A percentile compares a stretch with the other conserved stretches of the same genome.
Evolutionary conservation across 2,888 invertebrate genomes (phyloP).

Genomic region (Eupeodes latifasciatus): DNA sequence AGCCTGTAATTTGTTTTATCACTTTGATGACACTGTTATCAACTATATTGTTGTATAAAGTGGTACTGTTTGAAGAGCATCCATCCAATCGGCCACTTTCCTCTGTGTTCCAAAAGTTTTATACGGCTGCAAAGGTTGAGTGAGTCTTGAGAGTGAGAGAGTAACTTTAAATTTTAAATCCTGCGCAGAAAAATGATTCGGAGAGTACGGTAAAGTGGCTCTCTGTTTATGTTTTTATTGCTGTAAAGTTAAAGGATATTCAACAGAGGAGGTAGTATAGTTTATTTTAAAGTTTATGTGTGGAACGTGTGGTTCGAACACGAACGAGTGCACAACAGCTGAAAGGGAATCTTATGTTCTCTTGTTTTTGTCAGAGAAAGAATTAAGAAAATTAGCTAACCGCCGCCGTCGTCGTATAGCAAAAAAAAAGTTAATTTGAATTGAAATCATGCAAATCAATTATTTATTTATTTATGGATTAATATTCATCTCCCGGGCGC

Average conservation of each 20-base stretch:
- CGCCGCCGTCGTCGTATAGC: constrained; percentile 30
- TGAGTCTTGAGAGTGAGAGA: constrained; percentile 17
- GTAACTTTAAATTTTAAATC: constrained; percentile 10
- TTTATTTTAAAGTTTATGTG: not conserved
- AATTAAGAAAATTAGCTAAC: not conserved
- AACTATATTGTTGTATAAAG: constrained; percentile 69
- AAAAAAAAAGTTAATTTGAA: not conserved
- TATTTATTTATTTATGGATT: not conserved
- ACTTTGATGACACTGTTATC: constrained; percentile 75
- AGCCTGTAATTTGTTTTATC: constrained; percentile 73
- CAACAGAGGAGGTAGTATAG: constrained; percentile 41
- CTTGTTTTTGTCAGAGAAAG: constrained; percentile 28
- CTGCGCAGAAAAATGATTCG: constrained; percentile 53
- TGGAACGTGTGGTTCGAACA: constrained; percentile 24
- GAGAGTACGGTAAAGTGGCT: not conserved
- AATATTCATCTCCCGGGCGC: not conserved
- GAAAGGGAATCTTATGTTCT: constrained; percentile 56
- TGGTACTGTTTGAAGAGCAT: constrained; percentile 45
- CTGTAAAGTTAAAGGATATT: constrained; percentile 46
- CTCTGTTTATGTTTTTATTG: constrained; percentile 71
- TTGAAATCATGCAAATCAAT: not conserved
- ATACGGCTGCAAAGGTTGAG: constrained; percentile 26
- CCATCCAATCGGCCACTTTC: constrained; percentile 17
- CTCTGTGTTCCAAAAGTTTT: constrained; percentile 14
- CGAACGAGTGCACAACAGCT: constrained; percentile 30